These are phyloP conservation scores for Sinotaia quadrata DNA, from an alignment of 2,888 invertebrate species.

Conservation along the genomic window DNA sequence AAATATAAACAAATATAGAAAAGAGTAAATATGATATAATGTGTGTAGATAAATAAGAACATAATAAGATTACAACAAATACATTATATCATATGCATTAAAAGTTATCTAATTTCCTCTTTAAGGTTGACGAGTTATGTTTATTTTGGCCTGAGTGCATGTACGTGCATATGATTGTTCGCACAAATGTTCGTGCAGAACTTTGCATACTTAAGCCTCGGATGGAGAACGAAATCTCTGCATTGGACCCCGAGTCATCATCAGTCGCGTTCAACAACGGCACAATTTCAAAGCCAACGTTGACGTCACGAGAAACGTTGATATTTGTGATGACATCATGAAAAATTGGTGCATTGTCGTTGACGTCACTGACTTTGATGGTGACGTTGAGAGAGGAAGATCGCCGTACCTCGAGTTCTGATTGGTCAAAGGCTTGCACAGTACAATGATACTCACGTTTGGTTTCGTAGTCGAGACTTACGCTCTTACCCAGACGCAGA, in stretches of 20 bases:
- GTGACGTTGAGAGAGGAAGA: not conserved
- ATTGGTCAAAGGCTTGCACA: not conserved
- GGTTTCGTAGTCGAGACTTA: not conserved
- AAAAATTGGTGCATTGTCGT: not conserved
- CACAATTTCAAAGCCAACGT: not conserved
- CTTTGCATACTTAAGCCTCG: too few relatives aligned
- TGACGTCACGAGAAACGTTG: not conserved
- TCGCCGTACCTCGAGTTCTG: not conserved
- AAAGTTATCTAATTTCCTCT: too few relatives aligned
- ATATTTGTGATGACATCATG: not conserved
- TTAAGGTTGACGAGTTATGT: too few relatives aligned
- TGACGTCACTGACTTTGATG: not conserved
- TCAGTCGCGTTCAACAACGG: not conserved
- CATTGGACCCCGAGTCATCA: not conserved
- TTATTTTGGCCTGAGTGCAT: too few relatives aligned
- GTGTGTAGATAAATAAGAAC: too few relatives aligned
- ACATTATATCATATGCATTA: too few relatives aligned
- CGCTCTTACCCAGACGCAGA: too few relatives aligned
- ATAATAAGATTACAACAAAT: too few relatives aligned
- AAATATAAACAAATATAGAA: too few relatives aligned
- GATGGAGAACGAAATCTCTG: not conserved
- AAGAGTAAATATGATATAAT: too few relatives aligned
- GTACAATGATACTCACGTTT: not conserved
- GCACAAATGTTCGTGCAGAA: too few relatives aligned
- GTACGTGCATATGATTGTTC: too few relatives aligned